Percentiles rank a stretch among this genome's conserved stretches.
Conservation (phyloP, 2,797 vertebrate genomes). For the Coccyzus lansbergi region DNA sequence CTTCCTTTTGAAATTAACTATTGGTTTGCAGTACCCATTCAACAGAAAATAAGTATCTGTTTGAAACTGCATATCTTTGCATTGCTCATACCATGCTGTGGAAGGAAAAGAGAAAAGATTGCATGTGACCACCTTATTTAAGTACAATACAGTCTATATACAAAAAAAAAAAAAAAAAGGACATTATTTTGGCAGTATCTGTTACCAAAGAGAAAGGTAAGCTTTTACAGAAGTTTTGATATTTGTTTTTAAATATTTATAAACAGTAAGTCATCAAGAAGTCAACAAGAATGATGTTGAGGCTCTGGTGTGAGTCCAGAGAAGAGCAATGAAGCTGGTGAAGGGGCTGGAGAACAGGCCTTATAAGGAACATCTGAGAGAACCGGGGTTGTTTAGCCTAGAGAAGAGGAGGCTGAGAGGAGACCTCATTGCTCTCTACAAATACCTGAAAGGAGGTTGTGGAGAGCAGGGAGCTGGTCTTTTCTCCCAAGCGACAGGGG, state of each 20-base stretch:
- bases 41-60: neutral
- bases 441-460: no score
- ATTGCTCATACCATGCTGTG: neutral
- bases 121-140: neutral
- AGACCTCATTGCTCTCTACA: no score
- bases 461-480: no score
- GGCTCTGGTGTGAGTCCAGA: no score
- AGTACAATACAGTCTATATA: neutral
- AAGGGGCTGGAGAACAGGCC: no score
- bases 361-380: no score
- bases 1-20: neutral
- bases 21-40: neutral
- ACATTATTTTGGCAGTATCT: neutral
- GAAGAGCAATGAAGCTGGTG: no score
- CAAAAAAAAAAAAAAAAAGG: constrained; percentile 27
- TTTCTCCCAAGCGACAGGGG: no score
- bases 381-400: no score
- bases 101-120: neutral
- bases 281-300: no score
- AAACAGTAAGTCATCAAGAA: neutral
- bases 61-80: neutral
- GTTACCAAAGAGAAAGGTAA: neutral
- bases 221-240: neutral
- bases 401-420: no score
- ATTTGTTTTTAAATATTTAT: neutral